phyloP scores from a whole-genome alignment of 2,113 vertebrate genomes.

The Thalassarche chlororhynchos region DNA sequence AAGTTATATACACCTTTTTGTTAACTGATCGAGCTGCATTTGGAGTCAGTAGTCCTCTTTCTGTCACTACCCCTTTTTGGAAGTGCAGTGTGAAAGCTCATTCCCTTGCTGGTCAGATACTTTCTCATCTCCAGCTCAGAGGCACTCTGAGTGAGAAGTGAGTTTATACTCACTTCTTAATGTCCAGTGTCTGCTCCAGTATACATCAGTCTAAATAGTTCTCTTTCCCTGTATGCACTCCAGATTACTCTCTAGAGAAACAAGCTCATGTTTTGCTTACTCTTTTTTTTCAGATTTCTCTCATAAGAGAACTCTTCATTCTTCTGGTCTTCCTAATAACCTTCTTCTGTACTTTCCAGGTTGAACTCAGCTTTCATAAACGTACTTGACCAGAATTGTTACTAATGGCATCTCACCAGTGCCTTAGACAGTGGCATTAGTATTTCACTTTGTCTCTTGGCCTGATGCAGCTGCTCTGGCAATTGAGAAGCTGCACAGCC shows the following conservation, averaged over 20 bases:
- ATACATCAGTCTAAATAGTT: background rate
- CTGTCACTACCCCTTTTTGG: background rate
- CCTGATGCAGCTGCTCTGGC: background rate
- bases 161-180: background rate
- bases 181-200: background rate
- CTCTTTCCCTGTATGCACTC: background rate
- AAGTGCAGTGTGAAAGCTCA: background rate
- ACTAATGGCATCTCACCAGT: background rate
- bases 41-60: background rate
- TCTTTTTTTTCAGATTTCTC: background rate
- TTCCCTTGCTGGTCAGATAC: background rate
- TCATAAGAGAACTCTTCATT: background rate
- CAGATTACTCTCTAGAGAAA: background rate
- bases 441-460: background rate
- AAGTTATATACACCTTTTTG: background rate
- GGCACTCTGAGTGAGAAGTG: too few species aligned
- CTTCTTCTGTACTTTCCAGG: background rate
- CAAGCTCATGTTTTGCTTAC: background rate
- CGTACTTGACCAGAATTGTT: background rate
- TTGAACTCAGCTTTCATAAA: background rate
- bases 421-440: background rate
- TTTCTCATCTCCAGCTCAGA: background rate
- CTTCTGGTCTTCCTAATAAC: background rate
- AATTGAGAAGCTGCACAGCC: background rate
- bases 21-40: background rate